Conservation (phyloP, 2,888 invertebrate species). For the Ichneumoninae sp. region DNA sequence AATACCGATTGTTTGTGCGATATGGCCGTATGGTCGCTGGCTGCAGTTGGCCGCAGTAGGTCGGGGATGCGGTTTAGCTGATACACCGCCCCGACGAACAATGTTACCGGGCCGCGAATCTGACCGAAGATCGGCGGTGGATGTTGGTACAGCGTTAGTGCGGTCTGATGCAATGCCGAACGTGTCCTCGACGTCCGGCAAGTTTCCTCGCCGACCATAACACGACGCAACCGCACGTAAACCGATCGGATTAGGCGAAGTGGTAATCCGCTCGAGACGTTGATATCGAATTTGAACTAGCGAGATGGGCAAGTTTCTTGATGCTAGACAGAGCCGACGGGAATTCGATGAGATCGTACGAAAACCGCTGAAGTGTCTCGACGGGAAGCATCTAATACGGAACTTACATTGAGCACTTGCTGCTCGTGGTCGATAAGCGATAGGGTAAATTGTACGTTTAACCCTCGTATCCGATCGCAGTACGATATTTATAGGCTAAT, state of each 20-base stretch:
- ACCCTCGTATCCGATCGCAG: not conserved
- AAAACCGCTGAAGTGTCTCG: slow-evolving; percentile 4
- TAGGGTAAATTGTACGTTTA: slow-evolving; percentile 5
- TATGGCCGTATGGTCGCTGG: slow-evolving; percentile 3
- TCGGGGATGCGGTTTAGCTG: slow-evolving; percentile 68
- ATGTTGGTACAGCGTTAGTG: slow-evolving; percentile 38
- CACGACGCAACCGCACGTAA: slow-evolving; percentile 42
- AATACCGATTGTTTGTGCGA: not conserved
- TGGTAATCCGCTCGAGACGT: slow-evolving; percentile 57
- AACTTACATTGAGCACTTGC: not conserved
- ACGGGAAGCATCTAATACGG: not conserved
- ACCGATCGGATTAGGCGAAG: slow-evolving; percentile 53
- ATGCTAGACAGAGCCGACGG: not conserved
- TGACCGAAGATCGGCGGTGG: slow-evolving; percentile 61
- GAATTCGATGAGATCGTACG: slow-evolving; percentile 1
- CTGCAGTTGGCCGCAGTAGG: slow-evolving; percentile 55
- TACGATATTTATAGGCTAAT: not conserved
- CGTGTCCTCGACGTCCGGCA: slow-evolving; percentile 43
- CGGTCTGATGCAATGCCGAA: slow-evolving; percentile 54
- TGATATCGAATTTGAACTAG: slow-evolving; percentile 50
- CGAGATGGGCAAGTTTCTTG: slow-evolving; percentile 9
- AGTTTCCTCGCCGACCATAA: slow-evolving; percentile 54
- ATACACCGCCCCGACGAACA: slow-evolving; percentile 68
- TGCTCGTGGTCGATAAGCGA: slow-evolving; percentile 19
- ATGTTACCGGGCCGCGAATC: slow-evolving; percentile 69